These are phyloP conservation scores for Astyanax mexicanus DNA, from an alignment of 2,797 vertebrate species.

Conservation along the genomic window DNA sequence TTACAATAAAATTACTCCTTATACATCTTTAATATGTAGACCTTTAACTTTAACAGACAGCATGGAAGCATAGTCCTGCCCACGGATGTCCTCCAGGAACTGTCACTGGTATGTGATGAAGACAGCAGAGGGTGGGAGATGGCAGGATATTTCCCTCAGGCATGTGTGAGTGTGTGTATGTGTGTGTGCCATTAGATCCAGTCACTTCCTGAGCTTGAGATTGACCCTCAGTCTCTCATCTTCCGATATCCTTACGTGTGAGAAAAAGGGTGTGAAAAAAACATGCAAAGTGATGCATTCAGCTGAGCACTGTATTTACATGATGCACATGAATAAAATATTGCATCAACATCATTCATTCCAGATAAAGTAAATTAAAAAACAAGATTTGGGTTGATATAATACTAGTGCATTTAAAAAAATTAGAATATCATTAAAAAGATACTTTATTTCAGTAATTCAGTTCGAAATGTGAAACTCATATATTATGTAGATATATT, in stretches of 20 bases:
- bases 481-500: no score
- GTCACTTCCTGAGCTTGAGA: not conserved
- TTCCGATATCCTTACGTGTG: not conserved
- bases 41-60: no score
- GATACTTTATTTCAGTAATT: no score
- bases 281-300: not conserved
- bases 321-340: not conserved
- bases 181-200: not conserved
- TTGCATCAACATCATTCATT: not conserved
- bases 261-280: not conserved
- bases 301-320: not conserved
- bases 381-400: not conserved
- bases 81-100: not conserved
- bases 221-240: not conserved
- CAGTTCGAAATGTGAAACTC: no score
- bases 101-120: not conserved
- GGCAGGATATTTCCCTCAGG: not conserved
- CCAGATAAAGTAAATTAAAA: not conserved
- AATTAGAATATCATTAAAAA: no score
- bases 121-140: not conserved
- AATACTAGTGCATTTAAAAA: no score
- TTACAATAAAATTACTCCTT: no score
- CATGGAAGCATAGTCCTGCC: not conserved
- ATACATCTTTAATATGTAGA: no score
- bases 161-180: no score